These are phyloP conservation scores for Sicus ferrugineus DNA, from an alignment of 2,888 invertebrate species.

Conservation along the genomic window DNA sequence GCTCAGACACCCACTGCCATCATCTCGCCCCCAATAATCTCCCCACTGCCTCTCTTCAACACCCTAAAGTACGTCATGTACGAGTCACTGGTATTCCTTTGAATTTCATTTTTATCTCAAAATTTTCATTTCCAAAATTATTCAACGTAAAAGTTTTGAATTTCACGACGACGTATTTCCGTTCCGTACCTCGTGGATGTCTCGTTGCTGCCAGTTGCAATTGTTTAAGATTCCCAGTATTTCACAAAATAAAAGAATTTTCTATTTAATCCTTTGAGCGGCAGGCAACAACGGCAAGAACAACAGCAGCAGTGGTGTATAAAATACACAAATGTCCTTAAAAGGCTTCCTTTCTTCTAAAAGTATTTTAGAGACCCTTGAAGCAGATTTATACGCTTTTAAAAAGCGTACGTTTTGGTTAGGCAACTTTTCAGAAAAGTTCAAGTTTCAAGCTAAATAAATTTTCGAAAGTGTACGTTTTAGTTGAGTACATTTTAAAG, in stretches of 20 bases:
- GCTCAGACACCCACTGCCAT: not conserved
- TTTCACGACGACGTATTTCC: conserved; percentile 27
- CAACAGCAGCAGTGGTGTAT: conserved; percentile 8
- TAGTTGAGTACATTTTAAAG: too few species aligned
- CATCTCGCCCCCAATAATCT: not conserved
- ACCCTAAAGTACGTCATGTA: conserved; percentile 3
- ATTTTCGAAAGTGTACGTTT: too few species aligned
- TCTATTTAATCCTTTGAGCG: conserved; percentile 22
- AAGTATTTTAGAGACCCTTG: too few species aligned
- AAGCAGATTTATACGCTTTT: too few species aligned
- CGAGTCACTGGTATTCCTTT: not conserved
- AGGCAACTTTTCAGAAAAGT: too few species aligned
- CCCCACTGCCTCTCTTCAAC: not conserved
- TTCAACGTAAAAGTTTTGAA: conserved; percentile 31
- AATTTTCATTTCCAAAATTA: conserved; percentile 4
- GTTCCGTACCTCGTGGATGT: conserved; percentile 19
- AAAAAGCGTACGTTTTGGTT: too few species aligned
- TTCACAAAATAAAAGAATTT: not conserved
- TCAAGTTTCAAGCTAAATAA: too few species aligned
- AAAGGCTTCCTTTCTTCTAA: conserved; percentile 17
- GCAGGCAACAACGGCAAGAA: conserved; percentile 4
- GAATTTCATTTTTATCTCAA: conserved; percentile 11
- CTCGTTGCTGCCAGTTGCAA: not conserved
- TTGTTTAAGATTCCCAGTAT: not conserved
- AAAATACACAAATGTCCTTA: conserved; percentile 27